These are phyloP conservation scores for Oxytorus armatus DNA, from an alignment of 2,888 invertebrate species.

Conservation along the genomic window DNA sequence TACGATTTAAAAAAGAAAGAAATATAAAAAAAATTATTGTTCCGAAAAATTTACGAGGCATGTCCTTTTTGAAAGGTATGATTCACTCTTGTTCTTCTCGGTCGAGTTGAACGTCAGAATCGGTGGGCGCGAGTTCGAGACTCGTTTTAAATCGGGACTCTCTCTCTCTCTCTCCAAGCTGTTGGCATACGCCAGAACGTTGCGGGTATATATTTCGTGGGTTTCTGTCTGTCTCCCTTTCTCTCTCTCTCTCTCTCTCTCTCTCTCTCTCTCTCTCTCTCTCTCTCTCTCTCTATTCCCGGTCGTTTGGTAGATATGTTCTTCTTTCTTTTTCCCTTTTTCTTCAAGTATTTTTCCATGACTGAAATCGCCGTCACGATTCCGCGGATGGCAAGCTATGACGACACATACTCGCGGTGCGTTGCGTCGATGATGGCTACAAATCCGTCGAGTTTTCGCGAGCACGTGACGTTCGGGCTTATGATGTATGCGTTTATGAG, in stretches of 20 bases:
- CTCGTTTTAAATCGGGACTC: constrained; percentile 62
- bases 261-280: constrained; percentile 28
- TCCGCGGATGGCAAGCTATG: constrained; percentile 63
- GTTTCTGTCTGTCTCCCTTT: constrained; percentile 7
- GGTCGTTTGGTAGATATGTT: constrained; percentile 41
- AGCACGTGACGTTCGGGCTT: constrained; percentile 54
- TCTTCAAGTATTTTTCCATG: constrained; percentile 49
- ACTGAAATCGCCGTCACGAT: constrained; percentile 49
- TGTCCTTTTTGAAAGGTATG: constrained; percentile 40
- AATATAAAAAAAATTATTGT: constrained; percentile 32
- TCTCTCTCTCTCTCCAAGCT: too few relatives aligned
- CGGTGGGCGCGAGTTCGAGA: constrained; percentile 44
- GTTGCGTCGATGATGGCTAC: constrained; percentile 60
- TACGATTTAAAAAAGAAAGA: not conserved
- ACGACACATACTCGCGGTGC: constrained; percentile 59
- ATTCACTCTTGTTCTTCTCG: constrained; percentile 23
- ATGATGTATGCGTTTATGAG: constrained; percentile 13
- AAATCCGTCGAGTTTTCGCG: constrained; percentile 32
- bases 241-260: not conserved
- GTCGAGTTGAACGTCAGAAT: constrained; percentile 25
- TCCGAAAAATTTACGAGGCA: constrained; percentile 29
- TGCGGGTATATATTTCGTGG: constrained; percentile 33
- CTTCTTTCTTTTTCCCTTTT: constrained; percentile 19
- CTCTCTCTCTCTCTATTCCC: constrained; percentile 41
- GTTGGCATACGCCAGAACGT: constrained; percentile 49